Evolutionary conservation across 2,113 vertebrate species (phyloP).

Genomic region (Perognathus longimembris): DNA sequence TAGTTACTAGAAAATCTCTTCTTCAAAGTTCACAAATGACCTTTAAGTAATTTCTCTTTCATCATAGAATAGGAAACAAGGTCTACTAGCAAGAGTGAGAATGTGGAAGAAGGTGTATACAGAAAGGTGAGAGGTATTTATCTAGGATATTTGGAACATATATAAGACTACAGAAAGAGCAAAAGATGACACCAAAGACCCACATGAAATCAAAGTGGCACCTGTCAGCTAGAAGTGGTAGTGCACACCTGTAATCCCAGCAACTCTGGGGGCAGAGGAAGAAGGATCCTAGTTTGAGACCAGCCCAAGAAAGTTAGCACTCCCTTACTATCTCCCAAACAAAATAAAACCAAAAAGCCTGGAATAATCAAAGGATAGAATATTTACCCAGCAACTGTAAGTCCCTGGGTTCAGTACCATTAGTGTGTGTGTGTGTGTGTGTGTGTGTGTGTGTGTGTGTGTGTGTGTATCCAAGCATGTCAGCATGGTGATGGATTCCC

Average conservation of each 20-base stretch:
- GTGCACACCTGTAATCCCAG: no score
- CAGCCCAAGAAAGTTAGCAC: no score
- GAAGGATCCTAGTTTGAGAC: no score
- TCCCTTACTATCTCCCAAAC: no score
- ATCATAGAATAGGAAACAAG: conserved; percentile 8
- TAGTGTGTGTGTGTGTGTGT: no score
- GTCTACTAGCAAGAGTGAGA: neutral
- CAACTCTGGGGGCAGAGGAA: no score
- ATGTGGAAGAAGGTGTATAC: neutral
- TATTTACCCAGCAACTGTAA: neutral
- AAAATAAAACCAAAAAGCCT: no score
- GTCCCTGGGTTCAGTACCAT: neutral
- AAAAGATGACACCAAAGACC: neutral
- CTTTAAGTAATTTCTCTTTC: neutral
- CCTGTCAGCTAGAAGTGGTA: neutral
- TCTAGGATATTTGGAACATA: neutral
- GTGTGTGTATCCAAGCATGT: no score
- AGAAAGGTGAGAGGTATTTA: neutral
- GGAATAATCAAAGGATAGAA: no score
- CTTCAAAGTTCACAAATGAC: neutral
- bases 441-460: no score
- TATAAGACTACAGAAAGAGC: neutral
- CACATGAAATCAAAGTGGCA: neutral
- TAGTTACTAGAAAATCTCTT: neutral
- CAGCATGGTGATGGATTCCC: no score